These are phyloP conservation scores for Indicator maculatus DNA, from an alignment of 2,113 vertebrate species.

Conservation along the genomic window DNA sequence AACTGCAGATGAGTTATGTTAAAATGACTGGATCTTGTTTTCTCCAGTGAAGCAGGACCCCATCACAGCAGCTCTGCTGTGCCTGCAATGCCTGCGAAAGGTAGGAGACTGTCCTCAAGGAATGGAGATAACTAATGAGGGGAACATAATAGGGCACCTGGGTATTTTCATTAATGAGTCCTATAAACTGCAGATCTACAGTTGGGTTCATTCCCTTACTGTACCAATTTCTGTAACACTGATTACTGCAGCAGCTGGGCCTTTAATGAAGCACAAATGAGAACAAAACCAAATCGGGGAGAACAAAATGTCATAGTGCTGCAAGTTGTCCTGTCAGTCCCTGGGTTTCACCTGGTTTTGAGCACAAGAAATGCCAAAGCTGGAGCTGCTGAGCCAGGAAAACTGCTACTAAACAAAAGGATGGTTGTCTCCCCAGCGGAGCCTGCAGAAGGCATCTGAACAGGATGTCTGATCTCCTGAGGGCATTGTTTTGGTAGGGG, in stretches of 20 bases:
- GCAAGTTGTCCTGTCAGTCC: not conserved
- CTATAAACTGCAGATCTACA: not conserved
- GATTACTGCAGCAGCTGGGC: not conserved
- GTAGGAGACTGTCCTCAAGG: not conserved
- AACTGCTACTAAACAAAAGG: not conserved
- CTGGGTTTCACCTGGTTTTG: not conserved
- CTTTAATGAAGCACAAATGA: not conserved
- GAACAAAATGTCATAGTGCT: not conserved
- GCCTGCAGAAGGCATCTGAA: not conserved
- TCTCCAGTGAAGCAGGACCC: not conserved
- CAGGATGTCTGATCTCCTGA: rapidly evolving
- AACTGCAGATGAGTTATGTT: not conserved
- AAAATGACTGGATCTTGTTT: not conserved
- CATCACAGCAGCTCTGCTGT: not conserved
- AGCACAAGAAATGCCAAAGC: not conserved
- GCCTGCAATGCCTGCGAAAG: not conserved
- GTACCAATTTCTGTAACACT: not conserved
- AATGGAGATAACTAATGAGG: not conserved
- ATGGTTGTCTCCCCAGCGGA: not conserved
- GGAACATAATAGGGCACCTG: not conserved
- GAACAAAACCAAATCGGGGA: not conserved
- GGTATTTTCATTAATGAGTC: slow-evolving; percentile 1
- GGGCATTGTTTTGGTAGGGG: rapidly evolving
- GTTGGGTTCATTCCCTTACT: not conserved
- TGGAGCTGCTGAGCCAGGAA: not conserved